Conservation (phyloP, 2,797 vertebrate genomes). For the Sarcophilus harrisii region DNA sequence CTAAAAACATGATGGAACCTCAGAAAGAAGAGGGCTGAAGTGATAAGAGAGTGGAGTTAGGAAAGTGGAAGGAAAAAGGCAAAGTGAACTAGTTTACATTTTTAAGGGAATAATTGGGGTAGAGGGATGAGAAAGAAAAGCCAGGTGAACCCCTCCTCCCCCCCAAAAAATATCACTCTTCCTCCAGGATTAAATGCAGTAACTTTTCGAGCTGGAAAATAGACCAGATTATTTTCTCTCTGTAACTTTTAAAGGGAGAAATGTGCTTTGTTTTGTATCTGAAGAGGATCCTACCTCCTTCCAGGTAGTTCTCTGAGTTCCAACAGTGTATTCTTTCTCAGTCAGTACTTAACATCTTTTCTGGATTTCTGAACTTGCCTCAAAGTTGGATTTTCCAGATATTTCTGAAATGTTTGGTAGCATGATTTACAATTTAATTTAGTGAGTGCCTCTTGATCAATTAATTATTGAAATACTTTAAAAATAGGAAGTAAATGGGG, state of each 20-base stretch:
- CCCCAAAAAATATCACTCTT: background rate
- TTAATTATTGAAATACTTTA: background rate
- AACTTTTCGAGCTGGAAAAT: background rate
- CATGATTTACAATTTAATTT: conserved; percentile 36
- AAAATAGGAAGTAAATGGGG: background rate
- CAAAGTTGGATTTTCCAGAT: conserved; percentile 35
- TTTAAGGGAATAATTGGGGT: background rate
- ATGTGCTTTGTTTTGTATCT: background rate
- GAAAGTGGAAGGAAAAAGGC: background rate
- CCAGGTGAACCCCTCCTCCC: background rate
- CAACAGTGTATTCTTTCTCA: background rate
- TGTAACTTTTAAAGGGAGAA: background rate
- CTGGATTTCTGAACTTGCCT: conserved; percentile 19
- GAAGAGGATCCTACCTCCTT: conserved; percentile 7
- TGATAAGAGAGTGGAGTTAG: conserved; percentile 18
- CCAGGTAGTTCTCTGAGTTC: conserved; percentile 10
- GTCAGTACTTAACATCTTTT: background rate
- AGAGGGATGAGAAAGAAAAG: background rate
- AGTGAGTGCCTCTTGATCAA: conserved; percentile 29
- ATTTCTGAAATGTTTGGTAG: conserved; percentile 46
- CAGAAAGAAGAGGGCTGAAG: conserved; percentile 6
- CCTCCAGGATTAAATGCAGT: rapidly evolving
- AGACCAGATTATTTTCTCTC: background rate
- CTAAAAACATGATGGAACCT: background rate
- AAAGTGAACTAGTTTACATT: background rate